These are phyloP conservation scores for Brachionus rotundiformis DNA, from an alignment of 1,140 invertebrate species.

Conservation along the genomic window DNA sequence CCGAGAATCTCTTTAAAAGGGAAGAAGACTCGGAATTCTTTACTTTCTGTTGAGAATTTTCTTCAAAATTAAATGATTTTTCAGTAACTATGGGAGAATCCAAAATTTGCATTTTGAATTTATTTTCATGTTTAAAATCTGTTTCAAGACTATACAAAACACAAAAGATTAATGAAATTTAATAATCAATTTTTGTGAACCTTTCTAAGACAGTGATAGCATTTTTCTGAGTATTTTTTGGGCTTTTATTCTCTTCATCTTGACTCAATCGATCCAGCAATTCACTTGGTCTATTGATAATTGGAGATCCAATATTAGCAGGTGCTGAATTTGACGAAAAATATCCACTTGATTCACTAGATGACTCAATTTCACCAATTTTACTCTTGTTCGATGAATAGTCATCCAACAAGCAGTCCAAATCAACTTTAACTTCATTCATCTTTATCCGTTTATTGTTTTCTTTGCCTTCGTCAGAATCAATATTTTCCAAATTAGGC, in stretches of 20 bases:
- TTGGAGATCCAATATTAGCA: not conserved
- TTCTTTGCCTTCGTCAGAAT: not conserved
- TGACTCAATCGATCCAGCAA: not conserved
- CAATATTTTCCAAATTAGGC: not conserved
- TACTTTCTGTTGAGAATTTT: not conserved
- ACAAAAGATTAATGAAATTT: not conserved
- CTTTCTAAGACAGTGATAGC: not conserved
- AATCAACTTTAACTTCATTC: not conserved
- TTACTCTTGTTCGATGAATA: not conserved
- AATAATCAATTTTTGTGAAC: not conserved
- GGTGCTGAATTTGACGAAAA: slow-evolving; percentile 32
- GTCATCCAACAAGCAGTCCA: slow-evolving; percentile 37
- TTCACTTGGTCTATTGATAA: slow-evolving; percentile 10
- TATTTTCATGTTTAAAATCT: slow-evolving; percentile 16
- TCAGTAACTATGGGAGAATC: slow-evolving; percentile 36
- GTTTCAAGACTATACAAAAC: slow-evolving; percentile 1
- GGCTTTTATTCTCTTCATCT: not conserved
- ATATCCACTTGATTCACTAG: slow-evolving; percentile 24
- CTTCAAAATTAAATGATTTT: not conserved
- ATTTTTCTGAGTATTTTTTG: not conserved
- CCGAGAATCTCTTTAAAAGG: not conserved
- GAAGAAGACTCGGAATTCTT: not conserved
- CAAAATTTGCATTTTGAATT: not conserved
- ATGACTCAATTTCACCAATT: slow-evolving; percentile 1
- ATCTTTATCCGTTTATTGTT: not conserved